Evolutionary conservation across 2,888 invertebrate species (phyloP), one percentile per base, ranked within the genome.

Genomic region (Nomada hirtipes): DNA sequence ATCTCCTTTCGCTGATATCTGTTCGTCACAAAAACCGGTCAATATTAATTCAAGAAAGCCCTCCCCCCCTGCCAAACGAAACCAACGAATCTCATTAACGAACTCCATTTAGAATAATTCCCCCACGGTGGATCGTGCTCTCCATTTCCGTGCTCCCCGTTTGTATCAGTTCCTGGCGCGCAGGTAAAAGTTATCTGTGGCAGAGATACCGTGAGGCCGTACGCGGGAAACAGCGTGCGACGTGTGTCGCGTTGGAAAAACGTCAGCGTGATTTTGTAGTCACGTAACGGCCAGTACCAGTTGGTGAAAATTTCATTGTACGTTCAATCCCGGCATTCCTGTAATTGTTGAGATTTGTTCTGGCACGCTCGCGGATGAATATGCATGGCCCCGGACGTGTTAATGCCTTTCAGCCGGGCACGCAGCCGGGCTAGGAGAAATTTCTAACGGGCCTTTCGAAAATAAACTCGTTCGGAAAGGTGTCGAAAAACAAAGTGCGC

Each of bases 401-500:
- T 63, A 72, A 72, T 72, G 71, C 63, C n/a, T 63, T 63, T 72
- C 71, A 52, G 53, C n/a, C 42, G 23, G 29, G 42, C 18, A 60
- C 60, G 60, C 36, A 18, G 60, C 15, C 20, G 26, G 47, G 70
- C 71, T 23, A 23, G 7, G 71, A 63, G 53, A 63, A 52, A 63
- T 72, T 72, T 72, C 71, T 72, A 71, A 36, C 60, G 36, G 60
- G 50, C 70, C 47, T 71, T 71, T 52, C 50, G 60, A 71, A 71
- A 71, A 71, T 71, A 71, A 71, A 71, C 60, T 61, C 60, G 70
- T 61, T 52, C 70, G 70, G 70, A 71, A 71, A 71, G 70, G 70
- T 71, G 70, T 71, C 60, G 70, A 71, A 61, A 71, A 71, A 71
- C 70, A 61, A 71, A 61, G 70, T 71, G 36, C 60, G 50, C 59